phyloP scores from a whole-genome alignment of 2,888 invertebrate genomes.

The Sinodicranocentrus sp. region DNA sequence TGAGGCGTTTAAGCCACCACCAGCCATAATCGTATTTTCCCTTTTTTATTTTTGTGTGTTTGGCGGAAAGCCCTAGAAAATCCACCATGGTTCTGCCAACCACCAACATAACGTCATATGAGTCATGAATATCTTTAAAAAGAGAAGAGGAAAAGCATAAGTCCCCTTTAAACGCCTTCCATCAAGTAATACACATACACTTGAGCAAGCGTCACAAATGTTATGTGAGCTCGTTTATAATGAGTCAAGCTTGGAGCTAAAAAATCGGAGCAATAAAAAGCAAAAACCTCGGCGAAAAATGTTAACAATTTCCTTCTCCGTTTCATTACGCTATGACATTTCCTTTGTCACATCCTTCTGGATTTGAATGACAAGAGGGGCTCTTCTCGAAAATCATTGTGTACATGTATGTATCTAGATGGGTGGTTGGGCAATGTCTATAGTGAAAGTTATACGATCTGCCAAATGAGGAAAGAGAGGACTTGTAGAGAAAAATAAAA shows the following conservation, averaged over 20 bases:
- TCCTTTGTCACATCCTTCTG: slow-evolving; percentile 57
- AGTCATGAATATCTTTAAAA: slow-evolving; percentile 46
- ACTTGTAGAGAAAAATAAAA: slow-evolving; percentile 3
- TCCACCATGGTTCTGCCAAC: slow-evolving; percentile 5
- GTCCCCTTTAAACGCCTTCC: no score
- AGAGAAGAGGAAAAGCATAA: background rate
- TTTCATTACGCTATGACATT: slow-evolving; percentile 60
- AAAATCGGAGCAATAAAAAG: slow-evolving; percentile 49
- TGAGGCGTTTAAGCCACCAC: slow-evolving; percentile 33
- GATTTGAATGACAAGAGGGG: slow-evolving; percentile 57
- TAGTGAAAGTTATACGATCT: slow-evolving; percentile 13
- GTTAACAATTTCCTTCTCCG: slow-evolving; percentile 58
- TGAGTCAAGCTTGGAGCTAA: slow-evolving; percentile 41
- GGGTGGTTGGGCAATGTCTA: no score
- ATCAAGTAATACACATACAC: no score
- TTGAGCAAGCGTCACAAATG: no score
- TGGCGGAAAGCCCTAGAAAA: slow-evolving; percentile 42
- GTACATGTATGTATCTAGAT: slow-evolving; percentile 7
- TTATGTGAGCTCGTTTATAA: slow-evolving; percentile 22
- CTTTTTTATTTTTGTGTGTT: slow-evolving; percentile 55
- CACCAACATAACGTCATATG: background rate
- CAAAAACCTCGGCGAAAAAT: slow-evolving; percentile 22
- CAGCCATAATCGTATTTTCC: slow-evolving; percentile 58
- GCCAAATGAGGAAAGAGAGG: slow-evolving; percentile 2
- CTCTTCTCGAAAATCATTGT: background rate